These are phyloP conservation scores for Spinus olivaceus DNA, from an alignment of 2,797 vertebrate genomes.

Conservation along the genomic window DNA sequence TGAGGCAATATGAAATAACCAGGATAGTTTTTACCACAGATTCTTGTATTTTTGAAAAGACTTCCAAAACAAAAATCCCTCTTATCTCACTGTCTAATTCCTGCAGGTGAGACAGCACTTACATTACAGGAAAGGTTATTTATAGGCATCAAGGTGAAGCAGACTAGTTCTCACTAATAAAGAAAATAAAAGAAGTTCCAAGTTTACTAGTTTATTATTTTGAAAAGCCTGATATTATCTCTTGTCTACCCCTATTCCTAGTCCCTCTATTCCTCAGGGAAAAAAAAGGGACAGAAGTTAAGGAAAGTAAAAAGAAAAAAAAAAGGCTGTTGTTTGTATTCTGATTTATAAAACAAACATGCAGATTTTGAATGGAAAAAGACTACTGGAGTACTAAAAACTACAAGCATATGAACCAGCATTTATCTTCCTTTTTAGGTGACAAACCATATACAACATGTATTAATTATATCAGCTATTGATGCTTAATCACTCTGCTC, in stretches of 20 bases:
- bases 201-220: not conserved
- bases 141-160: not conserved
- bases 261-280: not conserved
- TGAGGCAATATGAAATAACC: not conserved
- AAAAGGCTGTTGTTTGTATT: not conserved
- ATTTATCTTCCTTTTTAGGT: not conserved
- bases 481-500: not conserved
- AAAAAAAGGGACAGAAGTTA: not conserved
- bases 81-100: not conserved
- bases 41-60: not conserved
- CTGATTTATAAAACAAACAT: not conserved
- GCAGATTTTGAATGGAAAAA: not conserved
- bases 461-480: not conserved
- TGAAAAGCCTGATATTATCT: not conserved
- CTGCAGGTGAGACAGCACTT: not conserved
- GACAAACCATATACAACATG: not conserved
- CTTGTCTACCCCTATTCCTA: not conserved
- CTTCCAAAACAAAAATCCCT: not conserved
- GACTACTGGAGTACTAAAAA: not conserved
- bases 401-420: not conserved
- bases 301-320: not conserved
- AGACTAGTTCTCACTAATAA: not conserved
- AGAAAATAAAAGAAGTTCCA: not conserved
- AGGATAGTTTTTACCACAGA: slow-evolving; percentile 1
- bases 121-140: not conserved